Conservation (phyloP, 2,797 vertebrate species). For the Buphagus erythrorhynchus region DNA sequence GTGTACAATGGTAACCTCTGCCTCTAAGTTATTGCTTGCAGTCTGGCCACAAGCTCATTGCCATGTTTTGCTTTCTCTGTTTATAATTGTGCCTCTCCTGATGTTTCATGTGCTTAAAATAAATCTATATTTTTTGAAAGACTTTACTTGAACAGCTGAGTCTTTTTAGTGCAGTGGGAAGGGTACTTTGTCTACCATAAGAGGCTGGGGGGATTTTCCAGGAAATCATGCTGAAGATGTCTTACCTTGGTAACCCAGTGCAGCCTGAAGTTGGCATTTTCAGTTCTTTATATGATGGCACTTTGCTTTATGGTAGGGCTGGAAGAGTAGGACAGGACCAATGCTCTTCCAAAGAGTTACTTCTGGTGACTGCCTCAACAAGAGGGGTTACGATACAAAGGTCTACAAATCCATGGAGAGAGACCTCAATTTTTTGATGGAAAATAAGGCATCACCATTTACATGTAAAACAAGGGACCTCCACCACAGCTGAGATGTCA, state of each 20-base stretch:
- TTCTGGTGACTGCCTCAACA: background rate
- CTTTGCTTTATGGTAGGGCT: background rate
- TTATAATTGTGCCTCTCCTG: slow-evolving; percentile 57
- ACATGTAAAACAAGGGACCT: background rate
- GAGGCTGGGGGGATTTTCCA: background rate
- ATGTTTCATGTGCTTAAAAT: slow-evolving; percentile 41
- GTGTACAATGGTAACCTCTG: background rate
- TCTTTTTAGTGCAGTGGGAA: background rate
- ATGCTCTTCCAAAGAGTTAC: background rate
- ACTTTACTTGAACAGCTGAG: background rate
- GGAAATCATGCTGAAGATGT: background rate
- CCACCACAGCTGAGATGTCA: background rate
- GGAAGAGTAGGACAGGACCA: background rate
- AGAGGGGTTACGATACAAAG: background rate
- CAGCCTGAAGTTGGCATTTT: background rate
- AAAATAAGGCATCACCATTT: background rate
- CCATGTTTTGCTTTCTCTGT: background rate
- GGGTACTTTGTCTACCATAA: background rate
- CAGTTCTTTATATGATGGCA: background rate
- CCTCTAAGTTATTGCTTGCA: background rate
- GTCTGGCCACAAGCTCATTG: background rate
- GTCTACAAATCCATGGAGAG: background rate
- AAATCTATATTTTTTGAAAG: slow-evolving; percentile 58
- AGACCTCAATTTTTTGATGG: background rate
- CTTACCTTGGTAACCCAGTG: background rate